Evolutionary conservation across 2,888 invertebrate genomes (phyloP).

Genomic region (Heterodera filipjevi): DNA sequence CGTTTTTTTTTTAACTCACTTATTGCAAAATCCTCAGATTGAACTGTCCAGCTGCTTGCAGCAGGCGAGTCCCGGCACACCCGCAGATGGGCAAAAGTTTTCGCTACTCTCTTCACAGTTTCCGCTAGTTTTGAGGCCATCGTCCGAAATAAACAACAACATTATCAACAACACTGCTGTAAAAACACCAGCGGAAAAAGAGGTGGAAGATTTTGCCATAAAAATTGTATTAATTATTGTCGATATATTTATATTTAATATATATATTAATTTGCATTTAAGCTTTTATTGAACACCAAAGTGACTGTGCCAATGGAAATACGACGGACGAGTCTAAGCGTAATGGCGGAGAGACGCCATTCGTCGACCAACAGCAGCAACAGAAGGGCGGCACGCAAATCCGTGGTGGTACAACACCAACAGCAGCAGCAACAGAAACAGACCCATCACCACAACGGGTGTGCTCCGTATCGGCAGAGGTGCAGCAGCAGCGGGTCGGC

Average conservation of each 20-base stretch:
- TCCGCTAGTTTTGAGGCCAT: not conserved
- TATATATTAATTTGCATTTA: not conserved
- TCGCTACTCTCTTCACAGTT: not conserved
- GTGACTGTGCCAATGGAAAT: not conserved
- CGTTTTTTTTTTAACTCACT: too few relatives aligned
- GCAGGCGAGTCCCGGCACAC: constrained; percentile 3
- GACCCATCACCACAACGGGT: not conserved
- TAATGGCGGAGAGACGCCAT: not conserved
- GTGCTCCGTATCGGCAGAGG: not conserved
- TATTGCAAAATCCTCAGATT: not conserved
- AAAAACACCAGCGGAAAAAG: not conserved
- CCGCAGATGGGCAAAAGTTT: not conserved
- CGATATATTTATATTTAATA: not conserved
- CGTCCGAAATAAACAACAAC: not conserved
- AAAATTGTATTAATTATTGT: not conserved
- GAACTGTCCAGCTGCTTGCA: not conserved
- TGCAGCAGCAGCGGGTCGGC: constrained; percentile 3
- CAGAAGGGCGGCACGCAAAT: not conserved
- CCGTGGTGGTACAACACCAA: not conserved
- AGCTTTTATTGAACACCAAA: not conserved
- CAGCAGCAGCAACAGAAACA: not conserved
- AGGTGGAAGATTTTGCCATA: not conserved
- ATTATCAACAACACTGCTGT: not conserved
- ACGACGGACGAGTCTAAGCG: not conserved
- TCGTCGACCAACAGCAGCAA: not conserved